These are phyloP conservation scores for Echinops telfairi DNA, from an alignment of 2,113 vertebrate genomes.

Conservation along the genomic window DNA sequence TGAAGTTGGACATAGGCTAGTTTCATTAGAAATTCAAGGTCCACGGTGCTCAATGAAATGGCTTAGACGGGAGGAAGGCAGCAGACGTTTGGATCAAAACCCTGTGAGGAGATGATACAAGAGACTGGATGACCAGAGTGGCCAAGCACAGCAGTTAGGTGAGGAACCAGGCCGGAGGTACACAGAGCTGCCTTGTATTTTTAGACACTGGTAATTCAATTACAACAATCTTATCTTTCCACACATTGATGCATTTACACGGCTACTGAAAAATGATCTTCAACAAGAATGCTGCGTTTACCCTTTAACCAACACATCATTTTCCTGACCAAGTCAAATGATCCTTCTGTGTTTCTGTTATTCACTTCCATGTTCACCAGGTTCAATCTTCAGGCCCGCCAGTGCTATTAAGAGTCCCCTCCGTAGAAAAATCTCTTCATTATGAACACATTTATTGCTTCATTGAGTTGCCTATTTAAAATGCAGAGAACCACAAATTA, in stretches of 20 bases:
- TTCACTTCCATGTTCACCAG: constrained; percentile 72
- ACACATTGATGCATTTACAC: constrained; percentile 40
- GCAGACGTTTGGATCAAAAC: background rate
- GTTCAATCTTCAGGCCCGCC: constrained; percentile 74
- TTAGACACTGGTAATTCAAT: constrained; percentile 26
- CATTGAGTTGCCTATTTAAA: constrained; percentile 84
- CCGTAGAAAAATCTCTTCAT: constrained; percentile 81
- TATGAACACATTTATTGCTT: constrained; percentile 84
- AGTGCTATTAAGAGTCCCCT: constrained; percentile 74
- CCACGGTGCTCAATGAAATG: background rate
- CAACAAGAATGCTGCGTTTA: constrained; percentile 49
- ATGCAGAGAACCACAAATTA: constrained; percentile 82
- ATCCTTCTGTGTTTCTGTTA: constrained; percentile 59
- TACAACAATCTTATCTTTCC: constrained; percentile 5
- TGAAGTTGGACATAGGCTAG: background rate
- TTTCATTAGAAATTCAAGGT: constrained; percentile 14
- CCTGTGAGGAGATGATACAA: background rate
- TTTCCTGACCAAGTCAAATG: constrained; percentile 60
- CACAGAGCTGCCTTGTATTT: background rate
- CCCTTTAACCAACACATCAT: constrained; percentile 58
- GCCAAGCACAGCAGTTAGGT: rapidly evolving
- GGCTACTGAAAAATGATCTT: constrained; percentile 46
- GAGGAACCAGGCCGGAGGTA: background rate
- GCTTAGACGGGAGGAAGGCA: background rate
- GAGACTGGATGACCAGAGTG: background rate